Evolutionary conservation across 1,140 invertebrate species (phyloP), one percentile per base, ranked within the genome.

Genomic region (Sitophilus oryzae): DNA sequence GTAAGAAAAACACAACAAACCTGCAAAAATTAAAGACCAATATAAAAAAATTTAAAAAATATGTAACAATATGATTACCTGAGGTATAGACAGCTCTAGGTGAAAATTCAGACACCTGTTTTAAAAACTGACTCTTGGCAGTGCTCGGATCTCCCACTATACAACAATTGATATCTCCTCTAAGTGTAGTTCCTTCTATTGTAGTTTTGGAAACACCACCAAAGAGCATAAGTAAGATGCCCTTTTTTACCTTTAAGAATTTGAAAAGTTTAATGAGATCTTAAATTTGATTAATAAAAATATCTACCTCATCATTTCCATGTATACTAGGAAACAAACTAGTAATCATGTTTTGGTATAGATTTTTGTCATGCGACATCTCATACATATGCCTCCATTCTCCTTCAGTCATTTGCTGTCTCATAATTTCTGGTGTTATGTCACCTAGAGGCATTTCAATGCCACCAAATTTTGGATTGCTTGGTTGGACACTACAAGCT

Each of bases 81-180:
- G 94, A 98, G 0, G 97, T 99, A 68, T 99, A 99, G 15, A 99
- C 87, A 4, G 96, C 94, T 35, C 96, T 78, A 0, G 96, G 96
- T 20, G 87, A 88, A 71, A 99, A 95, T 62, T 98, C 93, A 5
- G 93, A 86, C 0, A 99, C 66, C 76, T 91, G 93, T 76, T 98
- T 97, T 6, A 99, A 76, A 54, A 99, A 83, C 71, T 99, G 96
- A 2, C 93, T 97, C 74, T 99, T 99, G 2, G 95, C 96, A 2
- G 96, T 99, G 71, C 92, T 96, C 0, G 97, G 97, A 77, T 99
- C 97, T 8, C 97, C 97, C 20, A 99, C 95, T 60, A 99, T 87
- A 69, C 95, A 98, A 52, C 96, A 87, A 71, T 99, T 99, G 47
- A 99, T 88, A 67, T 99, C 97, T 16, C 97, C 97, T 69, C 96